These are phyloP conservation scores for Anguilla rostrata DNA, from an alignment of 2,113 vertebrate genomes.

Conservation along the genomic window DNA sequence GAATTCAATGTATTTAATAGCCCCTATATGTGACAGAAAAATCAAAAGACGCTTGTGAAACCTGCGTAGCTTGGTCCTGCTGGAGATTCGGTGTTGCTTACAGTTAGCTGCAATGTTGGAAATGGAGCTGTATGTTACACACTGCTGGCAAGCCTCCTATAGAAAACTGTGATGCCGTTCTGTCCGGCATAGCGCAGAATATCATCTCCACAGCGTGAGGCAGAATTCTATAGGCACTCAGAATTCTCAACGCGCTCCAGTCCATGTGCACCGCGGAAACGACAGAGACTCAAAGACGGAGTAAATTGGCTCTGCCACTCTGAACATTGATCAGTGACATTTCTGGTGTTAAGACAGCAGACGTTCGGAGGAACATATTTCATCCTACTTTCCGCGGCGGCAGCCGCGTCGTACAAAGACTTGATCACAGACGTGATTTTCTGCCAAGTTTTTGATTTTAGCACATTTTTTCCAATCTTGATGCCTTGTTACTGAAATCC, in stretches of 20 bases:
- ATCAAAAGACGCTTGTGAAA: not conserved
- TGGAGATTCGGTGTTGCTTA: not conserved
- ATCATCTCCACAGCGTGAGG: not conserved
- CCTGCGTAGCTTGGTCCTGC: not conserved
- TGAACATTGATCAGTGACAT: not conserved
- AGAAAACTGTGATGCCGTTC: not conserved
- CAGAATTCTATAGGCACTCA: not conserved
- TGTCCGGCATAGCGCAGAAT: not conserved
- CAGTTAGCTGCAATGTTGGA: not conserved
- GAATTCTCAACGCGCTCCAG: not conserved
- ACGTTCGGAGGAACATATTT: not conserved
- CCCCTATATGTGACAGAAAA: not conserved
- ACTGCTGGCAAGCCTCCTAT: not conserved
- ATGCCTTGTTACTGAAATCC: not conserved
- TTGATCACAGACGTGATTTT: not conserved
- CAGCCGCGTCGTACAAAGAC: not conserved
- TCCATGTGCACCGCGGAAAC: not conserved
- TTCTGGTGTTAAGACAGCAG: not conserved
- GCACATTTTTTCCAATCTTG: not conserved
- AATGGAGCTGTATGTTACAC: not conserved
- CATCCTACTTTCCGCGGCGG: not conserved
- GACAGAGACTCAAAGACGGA: not conserved
- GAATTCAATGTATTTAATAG: too few species aligned
- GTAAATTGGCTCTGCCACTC: not conserved
- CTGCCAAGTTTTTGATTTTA: not conserved